Evolutionary conservation across 2,113 vertebrate species (phyloP).

Genomic region (Neolamprologus brichardi): DNA sequence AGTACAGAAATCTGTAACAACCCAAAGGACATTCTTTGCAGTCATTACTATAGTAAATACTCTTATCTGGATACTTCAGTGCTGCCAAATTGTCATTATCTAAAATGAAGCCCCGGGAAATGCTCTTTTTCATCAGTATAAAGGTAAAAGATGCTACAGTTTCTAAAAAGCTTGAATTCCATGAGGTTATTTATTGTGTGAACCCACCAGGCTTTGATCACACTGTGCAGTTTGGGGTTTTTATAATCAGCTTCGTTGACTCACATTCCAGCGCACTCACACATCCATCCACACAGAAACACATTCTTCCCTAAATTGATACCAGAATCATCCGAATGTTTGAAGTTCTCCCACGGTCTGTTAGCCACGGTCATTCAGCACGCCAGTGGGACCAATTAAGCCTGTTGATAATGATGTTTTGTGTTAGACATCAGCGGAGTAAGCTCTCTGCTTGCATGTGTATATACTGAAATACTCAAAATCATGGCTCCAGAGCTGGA

Average conservation of each 20-base stretch:
- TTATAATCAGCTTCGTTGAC: not conserved
- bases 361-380: not conserved
- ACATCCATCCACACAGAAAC: not conserved
- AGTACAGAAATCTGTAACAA: not conserved
- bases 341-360: not conserved
- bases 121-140: not conserved
- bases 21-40: not conserved
- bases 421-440: not conserved
- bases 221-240: not conserved
- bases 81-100: not conserved
- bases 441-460: not conserved
- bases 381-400: slow-evolving; percentile 2
- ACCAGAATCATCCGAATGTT: slow-evolving; percentile 29
- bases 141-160: not conserved
- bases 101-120: not conserved
- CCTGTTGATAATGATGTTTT: slow-evolving; percentile 9
- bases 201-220: not conserved
- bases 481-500: not conserved
- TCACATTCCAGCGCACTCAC: slow-evolving; percentile 3
- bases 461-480: not conserved
- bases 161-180: not conserved
- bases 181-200: not conserved
- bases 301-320: slow-evolving; percentile 13
- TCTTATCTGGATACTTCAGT: not conserved
- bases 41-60: not conserved